Base-by-base conservation (phyloP, 2,113 vertebrate species). In the Tonatia bakeri region DNA sequence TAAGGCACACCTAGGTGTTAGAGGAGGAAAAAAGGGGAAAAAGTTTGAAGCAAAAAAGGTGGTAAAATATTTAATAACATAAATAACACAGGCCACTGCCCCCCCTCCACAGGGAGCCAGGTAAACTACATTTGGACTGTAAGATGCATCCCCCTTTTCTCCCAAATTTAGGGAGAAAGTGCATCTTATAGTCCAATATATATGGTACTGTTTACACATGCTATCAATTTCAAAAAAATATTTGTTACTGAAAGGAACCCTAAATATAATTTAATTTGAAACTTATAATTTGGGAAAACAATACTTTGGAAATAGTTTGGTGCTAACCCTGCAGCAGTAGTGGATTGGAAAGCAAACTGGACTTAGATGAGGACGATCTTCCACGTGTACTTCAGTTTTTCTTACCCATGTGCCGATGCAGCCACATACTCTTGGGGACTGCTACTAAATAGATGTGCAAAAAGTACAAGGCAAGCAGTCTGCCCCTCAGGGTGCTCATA, bases 311-410 rank as follows among this genome's bases (percentile, higher is more conserved):
- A 47, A 36, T 4, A 17, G 31, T 20, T 6, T 12, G 33, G 22
- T 33, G 19, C 38, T 6, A 22, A 10, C 3, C 10, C 1, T 6
- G 47, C 15, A 4, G 45, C 47, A 24, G 16, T 36, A 12, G 12
- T 47, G 50, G 10, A 1, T 31, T 64, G 81, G 7, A 36, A 77
- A 54, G 17, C 52, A 1, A 1, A 0, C 36, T 79, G 61, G 4
- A 11, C 43, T 36, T 50, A 24, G 9, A 16, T 11, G 12, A n/a
- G 10, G n/a, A 3, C 13, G 7, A 0, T 22, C 52, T 26, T 20
- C 19, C 1, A 1, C 0, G 0, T 3, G 24, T 20, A 1, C 10
- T 36, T 54, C 4, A 0, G 72, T 20, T 16, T 2, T 12, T 31
- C n/a, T 52, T 8, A 15, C 13, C 54, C 3, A 3, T 15, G 16